phyloP scores from a whole-genome alignment of 2,113 vertebrate genomes.

The Tachysurus vachellii region DNA sequence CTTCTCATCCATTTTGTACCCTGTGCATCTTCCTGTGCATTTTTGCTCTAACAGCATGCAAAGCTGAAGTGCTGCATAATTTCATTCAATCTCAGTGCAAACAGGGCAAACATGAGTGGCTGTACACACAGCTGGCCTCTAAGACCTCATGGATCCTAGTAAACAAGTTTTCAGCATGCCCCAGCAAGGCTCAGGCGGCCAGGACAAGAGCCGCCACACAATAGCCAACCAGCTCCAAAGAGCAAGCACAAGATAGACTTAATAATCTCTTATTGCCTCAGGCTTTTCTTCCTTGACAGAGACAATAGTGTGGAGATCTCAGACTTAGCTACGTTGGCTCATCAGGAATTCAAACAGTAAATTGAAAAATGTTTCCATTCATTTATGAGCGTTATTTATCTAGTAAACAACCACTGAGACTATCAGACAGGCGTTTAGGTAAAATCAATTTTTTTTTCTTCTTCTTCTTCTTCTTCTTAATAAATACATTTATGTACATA shows the following conservation, averaged over 20 bases:
- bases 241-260: slow-evolving; percentile 60
- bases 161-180: slow-evolving; percentile 75
- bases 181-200: slow-evolving; percentile 61
- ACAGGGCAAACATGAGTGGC: slow-evolving; percentile 70
- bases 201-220: slow-evolving; percentile 65
- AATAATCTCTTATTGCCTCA: slow-evolving; percentile 71
- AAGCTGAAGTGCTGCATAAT: slow-evolving; percentile 73
- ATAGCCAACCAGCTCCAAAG: slow-evolving; percentile 63
- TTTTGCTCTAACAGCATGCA: slow-evolving; percentile 53
- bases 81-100: slow-evolving; percentile 77
- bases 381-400: background rate
- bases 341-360: slow-evolving; percentile 2
- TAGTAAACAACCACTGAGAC: background rate
- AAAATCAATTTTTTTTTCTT: background rate
- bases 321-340: slow-evolving; percentile 53
- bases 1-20: background rate
- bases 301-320: slow-evolving; percentile 59
- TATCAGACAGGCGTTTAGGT: background rate
- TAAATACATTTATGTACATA: background rate
- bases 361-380: slow-evolving; percentile 1
- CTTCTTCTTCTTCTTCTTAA: background rate
- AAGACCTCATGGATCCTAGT: slow-evolving; percentile 69
- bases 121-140: slow-evolving; percentile 79
- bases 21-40: background rate
- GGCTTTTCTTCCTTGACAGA: slow-evolving; percentile 55